These are phyloP conservation scores for Micronycteris hirsuta DNA, from an alignment of 2,113 vertebrate genomes.

Conservation along the genomic window DNA sequence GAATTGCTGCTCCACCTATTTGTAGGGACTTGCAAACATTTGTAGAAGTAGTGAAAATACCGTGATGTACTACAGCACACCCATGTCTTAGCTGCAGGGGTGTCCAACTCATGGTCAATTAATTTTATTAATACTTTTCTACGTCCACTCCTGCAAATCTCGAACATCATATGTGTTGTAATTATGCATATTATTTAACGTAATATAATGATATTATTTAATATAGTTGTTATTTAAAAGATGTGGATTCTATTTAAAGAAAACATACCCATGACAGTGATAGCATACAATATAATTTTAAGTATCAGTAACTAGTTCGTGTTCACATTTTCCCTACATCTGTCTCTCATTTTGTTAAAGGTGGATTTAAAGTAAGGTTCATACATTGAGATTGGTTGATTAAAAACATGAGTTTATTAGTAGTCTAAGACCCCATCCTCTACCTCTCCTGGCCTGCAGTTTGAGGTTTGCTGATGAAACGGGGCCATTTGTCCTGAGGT, in stretches of 20 bases:
- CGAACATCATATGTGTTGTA: background rate
- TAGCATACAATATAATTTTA: background rate
- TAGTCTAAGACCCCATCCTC: background rate
- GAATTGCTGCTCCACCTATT: background rate
- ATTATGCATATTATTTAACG: background rate
- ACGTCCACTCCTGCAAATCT: background rate
- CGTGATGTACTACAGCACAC: fast-evolving
- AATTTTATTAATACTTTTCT: background rate
- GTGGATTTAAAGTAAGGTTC: background rate
- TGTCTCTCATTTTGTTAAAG: background rate
- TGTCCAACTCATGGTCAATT: background rate
- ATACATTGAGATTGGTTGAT: background rate
- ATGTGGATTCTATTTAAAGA: background rate
- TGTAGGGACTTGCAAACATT: background rate
- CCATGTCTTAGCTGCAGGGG: background rate
- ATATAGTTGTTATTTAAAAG: background rate
- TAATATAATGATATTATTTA: background rate
- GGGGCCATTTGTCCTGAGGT: background rate
- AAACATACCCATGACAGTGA: background rate
- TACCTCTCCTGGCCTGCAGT: fast-evolving
- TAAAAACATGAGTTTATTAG: background rate
- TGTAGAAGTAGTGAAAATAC: background rate
- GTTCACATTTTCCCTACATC: background rate
- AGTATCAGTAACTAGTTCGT: background rate
- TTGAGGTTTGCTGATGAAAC: background rate